Percentiles rank a stretch among this genome's conserved stretches.
Conservation (phyloP, 1,140 invertebrate species). For the Theocolax elegans region DNA sequence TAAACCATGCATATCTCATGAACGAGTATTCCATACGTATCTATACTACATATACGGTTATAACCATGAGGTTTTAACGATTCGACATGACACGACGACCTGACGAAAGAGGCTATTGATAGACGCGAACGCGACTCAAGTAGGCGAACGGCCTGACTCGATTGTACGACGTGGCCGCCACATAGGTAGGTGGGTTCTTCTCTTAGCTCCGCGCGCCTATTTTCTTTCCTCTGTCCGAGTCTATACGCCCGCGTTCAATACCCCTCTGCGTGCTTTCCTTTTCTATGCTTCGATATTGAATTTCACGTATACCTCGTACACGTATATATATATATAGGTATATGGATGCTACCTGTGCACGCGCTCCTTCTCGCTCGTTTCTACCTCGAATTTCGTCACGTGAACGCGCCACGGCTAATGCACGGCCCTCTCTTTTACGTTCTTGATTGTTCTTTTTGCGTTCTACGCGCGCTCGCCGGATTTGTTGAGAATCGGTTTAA, state of each 20-base stretch:
- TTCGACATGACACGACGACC: slow-evolving; percentile 54
- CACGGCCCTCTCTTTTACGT: too few relatives aligned
- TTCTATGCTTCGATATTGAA: slow-evolving; percentile 34
- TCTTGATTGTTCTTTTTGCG: too few relatives aligned
- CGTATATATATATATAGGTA: too few relatives aligned
- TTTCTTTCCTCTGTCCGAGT: not conserved
- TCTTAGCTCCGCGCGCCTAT: not conserved
- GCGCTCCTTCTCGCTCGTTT: not conserved
- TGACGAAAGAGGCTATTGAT: slow-evolving; percentile 61
- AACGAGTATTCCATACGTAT: not conserved
- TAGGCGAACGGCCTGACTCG: slow-evolving; percentile 41
- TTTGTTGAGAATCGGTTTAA: too few relatives aligned
- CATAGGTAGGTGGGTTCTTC: not conserved
- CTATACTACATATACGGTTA: too few relatives aligned
- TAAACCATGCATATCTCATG: slow-evolving; percentile 14
- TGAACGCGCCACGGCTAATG: not conserved
- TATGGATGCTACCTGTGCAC: slow-evolving; percentile 3
- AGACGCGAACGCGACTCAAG: slow-evolving; percentile 47
- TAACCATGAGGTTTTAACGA: slow-evolving; percentile 50
- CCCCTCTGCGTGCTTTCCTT: too few relatives aligned
- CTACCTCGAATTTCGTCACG: slow-evolving; percentile 36
- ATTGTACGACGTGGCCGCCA: slow-evolving; percentile 11
- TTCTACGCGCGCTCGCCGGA: too few relatives aligned
- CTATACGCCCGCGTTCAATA: slow-evolving; percentile 18
- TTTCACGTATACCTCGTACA: too few relatives aligned